Evolutionary conservation across 2,888 invertebrate genomes (phyloP), one percentile per base, ranked within the genome.

Genomic region (Leptopterna dolabrata): DNA sequence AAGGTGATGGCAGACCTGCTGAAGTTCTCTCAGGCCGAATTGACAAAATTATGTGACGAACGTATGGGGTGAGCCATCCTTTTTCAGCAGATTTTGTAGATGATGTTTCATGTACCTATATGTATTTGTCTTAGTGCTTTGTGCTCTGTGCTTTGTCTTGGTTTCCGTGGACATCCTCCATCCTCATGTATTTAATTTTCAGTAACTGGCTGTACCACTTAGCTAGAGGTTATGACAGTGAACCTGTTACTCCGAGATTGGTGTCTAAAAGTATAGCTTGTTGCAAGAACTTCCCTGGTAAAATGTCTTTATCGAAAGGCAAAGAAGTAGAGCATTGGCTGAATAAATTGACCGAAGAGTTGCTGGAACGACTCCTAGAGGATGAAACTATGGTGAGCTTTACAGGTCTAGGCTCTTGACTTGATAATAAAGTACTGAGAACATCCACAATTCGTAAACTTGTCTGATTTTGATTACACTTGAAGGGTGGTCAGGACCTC

Each of bases 221-320:
- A 89, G 96, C 96, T 1, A 94, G 96, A 89, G 99, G 99, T 0
- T 94, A 96, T 86, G 98, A 99, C 91, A 92, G 94, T 89, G 99
- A 99, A 91, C 95, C 96, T 16, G 99, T 99, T 0, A 95, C 94
- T 88, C 94, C 95, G 0, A 94, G 97, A 89, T 95, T 97, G 89
- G 94, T 97, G 86, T 94, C 97, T 0, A 98, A 98, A 92, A 98
- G 98, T 84, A 97, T 99, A 90, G 99, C 98, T 0, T 98, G 98
- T 91, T 97, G 97, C 91, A 99, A 99, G 92, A 97, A 97, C 91
- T 98, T 99, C 91, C 95, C 95, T 1, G 99, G 98, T 0, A 95
- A 94, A 90, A 94, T 94, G 89, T 95, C 96, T 13, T 94, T 98
- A 6, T 92, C 92, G 0, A 94, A 94, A 24, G 91, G 94, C 47